Conservation (phyloP, 2,888 invertebrate genomes). For the Myopa testacea region DNA sequence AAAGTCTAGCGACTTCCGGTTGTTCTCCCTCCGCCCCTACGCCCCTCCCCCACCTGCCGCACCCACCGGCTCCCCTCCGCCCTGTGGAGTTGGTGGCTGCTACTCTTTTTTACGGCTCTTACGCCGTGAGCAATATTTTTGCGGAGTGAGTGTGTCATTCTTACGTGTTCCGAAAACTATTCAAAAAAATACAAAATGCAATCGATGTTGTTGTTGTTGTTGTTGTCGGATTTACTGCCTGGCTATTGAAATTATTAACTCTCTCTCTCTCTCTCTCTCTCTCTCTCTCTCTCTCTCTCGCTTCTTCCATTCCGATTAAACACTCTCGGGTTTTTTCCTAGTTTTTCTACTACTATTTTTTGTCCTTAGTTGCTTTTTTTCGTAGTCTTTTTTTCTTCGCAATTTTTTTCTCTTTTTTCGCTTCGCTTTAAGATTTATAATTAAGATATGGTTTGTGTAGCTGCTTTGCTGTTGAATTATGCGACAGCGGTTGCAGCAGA, state of each 20-base stretch:
- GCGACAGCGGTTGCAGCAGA: conserved; percentile 20
- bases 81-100: no score
- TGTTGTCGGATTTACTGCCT: background rate
- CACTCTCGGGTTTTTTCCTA: background rate
- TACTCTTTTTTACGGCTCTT: conserved; percentile 3
- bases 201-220: background rate
- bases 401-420: background rate
- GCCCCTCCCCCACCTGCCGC: background rate
- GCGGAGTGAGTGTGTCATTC: conserved; percentile 31
- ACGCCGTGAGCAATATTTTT: conserved; percentile 24
- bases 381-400: background rate
- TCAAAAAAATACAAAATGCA: background rate
- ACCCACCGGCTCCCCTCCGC: no score
- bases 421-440: conserved; percentile 35
- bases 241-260: conserved; percentile 15
- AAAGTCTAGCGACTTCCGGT: conserved; percentile 31
- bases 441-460: conserved; percentile 37
- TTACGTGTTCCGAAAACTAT: conserved; percentile 20
- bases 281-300: conserved; percentile 5
- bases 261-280: conserved; percentile 12
- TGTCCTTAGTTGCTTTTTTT: no score
- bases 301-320: background rate
- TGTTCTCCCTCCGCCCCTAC: background rate
- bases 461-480: conserved; percentile 37
- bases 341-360: conserved; percentile 12